Evolutionary conservation across 2,113 vertebrate species (phyloP).

Genomic region (Pantherophis guttatus): DNA sequence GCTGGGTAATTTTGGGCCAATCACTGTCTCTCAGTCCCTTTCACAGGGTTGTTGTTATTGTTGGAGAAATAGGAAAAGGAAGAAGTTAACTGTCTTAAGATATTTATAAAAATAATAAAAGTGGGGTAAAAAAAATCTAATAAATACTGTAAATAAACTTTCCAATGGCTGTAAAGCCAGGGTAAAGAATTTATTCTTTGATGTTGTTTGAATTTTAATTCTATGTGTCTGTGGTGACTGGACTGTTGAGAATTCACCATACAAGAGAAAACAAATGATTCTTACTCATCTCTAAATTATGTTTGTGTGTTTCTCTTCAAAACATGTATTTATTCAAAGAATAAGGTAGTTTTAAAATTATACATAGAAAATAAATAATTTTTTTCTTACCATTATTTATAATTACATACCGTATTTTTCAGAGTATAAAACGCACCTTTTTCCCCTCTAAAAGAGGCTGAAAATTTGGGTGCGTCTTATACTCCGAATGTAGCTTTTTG

Average conservation of each 20-base stretch:
- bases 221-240: not conserved
- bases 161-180: not conserved
- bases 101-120: not conserved
- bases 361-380: not conserved
- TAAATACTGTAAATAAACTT: not conserved
- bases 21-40: not conserved
- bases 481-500: too few species aligned
- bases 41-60: not conserved
- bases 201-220: not conserved
- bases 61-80: not conserved
- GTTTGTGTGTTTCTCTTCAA: not conserved
- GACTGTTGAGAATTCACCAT: not conserved
- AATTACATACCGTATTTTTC: not conserved
- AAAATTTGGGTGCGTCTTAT: too few species aligned
- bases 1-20: not conserved
- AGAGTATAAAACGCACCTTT: too few species aligned
- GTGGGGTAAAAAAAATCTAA: not conserved
- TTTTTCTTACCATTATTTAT: not conserved
- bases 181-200: not conserved
- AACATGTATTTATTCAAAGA: not conserved
- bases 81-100: not conserved
- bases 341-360: not conserved
- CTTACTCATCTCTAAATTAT: not conserved
- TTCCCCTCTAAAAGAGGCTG: too few species aligned
- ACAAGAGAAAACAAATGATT: not conserved